Base-by-base conservation (phyloP, 2,797 vertebrate genomes). In the Australoheros facetus region DNA sequence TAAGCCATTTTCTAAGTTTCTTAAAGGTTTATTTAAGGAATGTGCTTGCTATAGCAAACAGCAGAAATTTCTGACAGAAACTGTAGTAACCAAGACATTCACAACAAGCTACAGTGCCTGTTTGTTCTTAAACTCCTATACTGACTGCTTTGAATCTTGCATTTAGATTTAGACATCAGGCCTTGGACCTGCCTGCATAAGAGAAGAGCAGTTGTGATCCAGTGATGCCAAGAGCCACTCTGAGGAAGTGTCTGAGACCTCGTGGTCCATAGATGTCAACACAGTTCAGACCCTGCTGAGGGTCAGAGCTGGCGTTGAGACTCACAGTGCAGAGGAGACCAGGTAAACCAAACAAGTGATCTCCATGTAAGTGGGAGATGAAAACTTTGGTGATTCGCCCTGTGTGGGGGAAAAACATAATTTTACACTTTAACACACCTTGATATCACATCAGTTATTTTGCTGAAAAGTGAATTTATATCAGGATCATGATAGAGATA, bases 371-470 rank as follows among this genome's bases (percentile, higher is more conserved):
- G 73, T 99, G 98, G 1, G 97, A 97, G 71, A 99, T 97, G 91
- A 99, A 99, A 70, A 99, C 95, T 93, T 98, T 99, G 81, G 96
- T 96, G 70, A 99, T 97, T 79, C 93, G 96, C 72, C 97, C 98
- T 99, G 89, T 45, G 45, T 1, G 37, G 10, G 37, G 10, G 28
- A 48, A 78, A 76, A 82, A 39, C n/a, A 2, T 1, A 59, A 12
- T 26, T 57, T 48, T n/a, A 53, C 8, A 17, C 6, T 19, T 17
- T 48, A 17, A 48, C 0, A 30, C 3, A 51, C 16, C 26, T 30
- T 69, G 1, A 51, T 26, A 66, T 48, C 39, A 66, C 28, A 8
- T 69, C 42, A 1, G 42, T 10, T 26, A 69, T 53, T 66, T 69
- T 69, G 26, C 64, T 30, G 26, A 13, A 69, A 51, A n/a, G 6